These are phyloP conservation scores for Leptopilina myrica DNA, from an alignment of 2,888 invertebrate genomes.

Conservation along the genomic window DNA sequence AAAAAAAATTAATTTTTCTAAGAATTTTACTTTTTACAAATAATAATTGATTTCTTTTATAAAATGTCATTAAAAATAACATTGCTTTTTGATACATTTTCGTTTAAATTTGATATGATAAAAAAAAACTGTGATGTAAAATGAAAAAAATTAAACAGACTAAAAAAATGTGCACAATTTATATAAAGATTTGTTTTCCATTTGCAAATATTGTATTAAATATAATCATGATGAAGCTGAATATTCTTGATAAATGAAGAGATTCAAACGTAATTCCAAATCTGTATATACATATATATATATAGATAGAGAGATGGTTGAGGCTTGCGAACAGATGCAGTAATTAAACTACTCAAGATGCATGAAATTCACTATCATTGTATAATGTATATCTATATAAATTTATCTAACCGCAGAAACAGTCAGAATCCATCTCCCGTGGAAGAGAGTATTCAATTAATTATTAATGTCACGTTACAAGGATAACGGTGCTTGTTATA, in stretches of 20 bases:
- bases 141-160: too few species aligned
- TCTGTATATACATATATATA: slow-evolving; percentile 11
- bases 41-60: too few species aligned
- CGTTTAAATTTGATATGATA: too few species aligned
- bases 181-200: not conserved
- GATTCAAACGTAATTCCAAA: slow-evolving; percentile 26
- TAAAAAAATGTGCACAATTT: not conserved
- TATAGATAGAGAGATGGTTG: not conserved
- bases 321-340: slow-evolving; percentile 19
- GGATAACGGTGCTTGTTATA: slow-evolving; percentile 24
- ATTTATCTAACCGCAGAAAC: slow-evolving; percentile 21
- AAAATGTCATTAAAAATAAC: too few species aligned
- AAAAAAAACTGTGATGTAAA: too few species aligned
- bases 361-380: slow-evolving; percentile 36
- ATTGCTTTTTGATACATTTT: too few species aligned
- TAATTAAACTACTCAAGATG: slow-evolving; percentile 41
- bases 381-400: slow-evolving; percentile 26
- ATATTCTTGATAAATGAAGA: slow-evolving; percentile 13
- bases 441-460: slow-evolving; percentile 36
- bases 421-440: slow-evolving; percentile 21
- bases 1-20: too few species aligned
- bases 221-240: not conserved
- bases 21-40: too few species aligned
- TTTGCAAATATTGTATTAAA: not conserved
- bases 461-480: slow-evolving; percentile 32